phyloP scores from a whole-genome alignment of 1,140 invertebrate species.

The Musca domestica region DNA sequence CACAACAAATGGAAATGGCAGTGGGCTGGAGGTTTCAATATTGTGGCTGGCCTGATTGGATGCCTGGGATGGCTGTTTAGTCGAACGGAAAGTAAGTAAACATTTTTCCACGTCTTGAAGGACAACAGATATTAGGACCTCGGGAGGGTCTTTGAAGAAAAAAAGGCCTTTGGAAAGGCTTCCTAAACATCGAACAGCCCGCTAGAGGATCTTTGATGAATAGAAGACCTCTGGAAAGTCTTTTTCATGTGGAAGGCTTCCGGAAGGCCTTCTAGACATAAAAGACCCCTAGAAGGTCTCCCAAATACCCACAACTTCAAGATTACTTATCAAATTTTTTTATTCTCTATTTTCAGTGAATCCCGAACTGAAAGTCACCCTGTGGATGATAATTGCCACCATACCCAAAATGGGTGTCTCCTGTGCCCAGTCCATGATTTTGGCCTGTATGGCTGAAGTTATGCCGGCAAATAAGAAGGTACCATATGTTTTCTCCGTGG shows the following conservation, averaged over 20 bases:
- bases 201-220: too few relatives aligned
- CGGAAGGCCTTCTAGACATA: too few relatives aligned
- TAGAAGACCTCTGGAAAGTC: too few relatives aligned
- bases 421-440: conserved; percentile 47
- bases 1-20: conserved; percentile 51
- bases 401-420: conserved; percentile 47
- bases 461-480: conserved; percentile 45
- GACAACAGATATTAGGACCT: too few relatives aligned
- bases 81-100: conserved; percentile 9
- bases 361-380: conserved; percentile 41
- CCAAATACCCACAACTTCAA: too few relatives aligned
- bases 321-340: background rate
- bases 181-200: too few relatives aligned
- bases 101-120: background rate
- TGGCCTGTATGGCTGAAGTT: conserved; percentile 49
- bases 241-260: too few relatives aligned
- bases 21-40: conserved; percentile 49
- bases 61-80: conserved; percentile 48
- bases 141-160: too few relatives aligned
- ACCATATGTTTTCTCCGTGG: conserved; percentile 49
- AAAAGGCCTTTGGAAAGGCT: too few relatives aligned
- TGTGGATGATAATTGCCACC: conserved; percentile 51
- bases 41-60: conserved; percentile 51
- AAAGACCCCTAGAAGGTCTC: too few relatives aligned
- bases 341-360: conserved; percentile 36